These are phyloP conservation scores for Callimorpha dominula DNA, from an alignment of 2,888 invertebrate genomes.

Conservation along the genomic window DNA sequence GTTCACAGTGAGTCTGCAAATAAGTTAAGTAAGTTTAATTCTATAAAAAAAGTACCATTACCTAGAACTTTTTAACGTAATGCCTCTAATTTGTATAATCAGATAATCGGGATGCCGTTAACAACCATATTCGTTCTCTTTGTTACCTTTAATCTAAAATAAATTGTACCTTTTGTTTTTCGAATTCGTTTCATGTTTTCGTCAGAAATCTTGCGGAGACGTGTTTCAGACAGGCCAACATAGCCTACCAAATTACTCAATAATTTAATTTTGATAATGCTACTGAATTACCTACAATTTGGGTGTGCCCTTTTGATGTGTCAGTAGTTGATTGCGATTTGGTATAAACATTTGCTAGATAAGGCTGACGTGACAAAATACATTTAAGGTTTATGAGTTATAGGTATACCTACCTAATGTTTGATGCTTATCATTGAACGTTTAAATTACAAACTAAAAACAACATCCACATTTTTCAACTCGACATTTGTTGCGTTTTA, in stretches of 20 bases:
- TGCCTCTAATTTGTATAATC: not conserved
- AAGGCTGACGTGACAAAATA: conserved; percentile 1
- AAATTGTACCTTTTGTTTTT: conserved; percentile 5
- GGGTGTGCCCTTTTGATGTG: conserved; percentile 22
- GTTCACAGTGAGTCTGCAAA: no score
- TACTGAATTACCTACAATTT: conserved; percentile 37
- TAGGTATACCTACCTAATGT: not conserved
- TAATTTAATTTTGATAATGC: conserved; percentile 49
- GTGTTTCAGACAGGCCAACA: not conserved
- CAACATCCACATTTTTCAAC: not conserved
- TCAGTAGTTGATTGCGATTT: conserved; percentile 18
- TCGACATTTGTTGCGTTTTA: not conserved
- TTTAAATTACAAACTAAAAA: not conserved
- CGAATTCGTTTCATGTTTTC: conserved; percentile 6
- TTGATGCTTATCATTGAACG: not conserved
- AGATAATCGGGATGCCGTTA: no score
- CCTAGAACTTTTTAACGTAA: no score
- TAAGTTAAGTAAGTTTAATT: no score
- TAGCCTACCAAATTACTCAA: conserved; percentile 28
- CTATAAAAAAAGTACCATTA: no score
- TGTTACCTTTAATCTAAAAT: conserved; percentile 6
- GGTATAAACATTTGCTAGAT: conserved; percentile 1
- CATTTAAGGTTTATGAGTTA: not conserved
- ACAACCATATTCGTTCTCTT: not conserved
- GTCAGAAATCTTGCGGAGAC: conserved; percentile 3